phyloP scores from a whole-genome alignment of 2,797 vertebrate species.

The Periparus ater region DNA sequence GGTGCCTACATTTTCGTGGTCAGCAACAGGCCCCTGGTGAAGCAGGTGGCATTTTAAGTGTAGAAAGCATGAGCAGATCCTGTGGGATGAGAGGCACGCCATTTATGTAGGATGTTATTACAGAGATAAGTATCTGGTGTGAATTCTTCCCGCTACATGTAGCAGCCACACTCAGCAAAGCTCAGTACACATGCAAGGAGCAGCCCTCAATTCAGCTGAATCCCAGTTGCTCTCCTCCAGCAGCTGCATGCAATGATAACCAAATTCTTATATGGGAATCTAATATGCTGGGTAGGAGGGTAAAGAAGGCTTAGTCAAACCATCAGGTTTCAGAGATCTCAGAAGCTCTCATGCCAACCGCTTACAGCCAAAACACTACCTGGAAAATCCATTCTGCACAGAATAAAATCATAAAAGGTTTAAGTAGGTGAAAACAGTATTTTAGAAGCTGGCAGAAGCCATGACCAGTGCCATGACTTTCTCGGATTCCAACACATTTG shows the following conservation, averaged over 20 bases:
- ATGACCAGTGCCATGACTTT: not conserved
- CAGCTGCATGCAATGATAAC: slow-evolving; percentile 4
- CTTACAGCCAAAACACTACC: not conserved
- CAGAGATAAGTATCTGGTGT: not conserved
- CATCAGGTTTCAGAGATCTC: not conserved
- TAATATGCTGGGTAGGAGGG: not conserved
- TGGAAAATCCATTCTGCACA: slow-evolving; percentile 1
- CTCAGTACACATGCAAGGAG: not conserved
- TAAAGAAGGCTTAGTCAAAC: not conserved
- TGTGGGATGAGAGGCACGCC: not conserved
- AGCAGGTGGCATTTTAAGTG: not conserved
- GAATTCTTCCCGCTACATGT: slow-evolving; percentile 19
- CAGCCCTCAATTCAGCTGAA: not conserved
- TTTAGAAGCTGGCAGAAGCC: slow-evolving; percentile 21
- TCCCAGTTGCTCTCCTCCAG: slow-evolving; percentile 14
- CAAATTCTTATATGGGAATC: not conserved
- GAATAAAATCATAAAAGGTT: slow-evolving; percentile 20
- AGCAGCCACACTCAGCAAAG: not conserved
- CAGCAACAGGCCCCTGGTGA: not conserved
- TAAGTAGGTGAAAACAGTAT: slow-evolving; percentile 19
- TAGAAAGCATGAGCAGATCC: not conserved
- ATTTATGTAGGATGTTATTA: slow-evolving; percentile 30
- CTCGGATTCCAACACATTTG: not conserved
- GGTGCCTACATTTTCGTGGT: not conserved
- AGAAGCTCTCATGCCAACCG: not conserved